Evolutionary conservation across 2,797 vertebrate species (phyloP).

Genomic region (Melanotaenia parkinsoni): DNA sequence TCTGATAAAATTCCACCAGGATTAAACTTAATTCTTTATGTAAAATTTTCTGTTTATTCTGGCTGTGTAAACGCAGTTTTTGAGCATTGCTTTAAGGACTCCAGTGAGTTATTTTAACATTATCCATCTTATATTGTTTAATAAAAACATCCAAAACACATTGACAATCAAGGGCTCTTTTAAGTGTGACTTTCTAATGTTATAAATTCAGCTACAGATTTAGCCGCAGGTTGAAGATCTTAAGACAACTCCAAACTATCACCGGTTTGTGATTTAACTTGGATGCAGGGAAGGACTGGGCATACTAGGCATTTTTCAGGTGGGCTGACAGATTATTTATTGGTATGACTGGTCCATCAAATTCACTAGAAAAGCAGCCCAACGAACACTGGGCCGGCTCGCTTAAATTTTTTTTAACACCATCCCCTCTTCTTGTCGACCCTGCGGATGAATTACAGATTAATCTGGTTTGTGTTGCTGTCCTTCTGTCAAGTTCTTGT

Average conservation of each 20-base stretch:
- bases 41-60: neutral
- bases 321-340: no score
- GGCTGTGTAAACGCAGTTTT: neutral
- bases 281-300: neutral
- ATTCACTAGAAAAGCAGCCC: no score
- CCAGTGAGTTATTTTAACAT: neutral
- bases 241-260: neutral
- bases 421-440: no score
- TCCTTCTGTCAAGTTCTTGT: no score
- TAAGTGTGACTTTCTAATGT: neutral
- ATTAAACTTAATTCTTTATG: neutral
- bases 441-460: no score
- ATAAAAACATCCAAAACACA: neutral
- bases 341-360: no score
- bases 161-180: neutral
- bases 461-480: no score
- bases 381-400: no score
- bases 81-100: neutral
- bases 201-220: neutral
- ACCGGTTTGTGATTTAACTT: neutral
- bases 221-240: neutral
- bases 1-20: neutral
- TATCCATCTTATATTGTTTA: neutral
- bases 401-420: no score
- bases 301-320: no score